phyloP scores from a whole-genome alignment of 2,888 invertebrate genomes.

The Chaetogeoica ovagalla region DNA sequence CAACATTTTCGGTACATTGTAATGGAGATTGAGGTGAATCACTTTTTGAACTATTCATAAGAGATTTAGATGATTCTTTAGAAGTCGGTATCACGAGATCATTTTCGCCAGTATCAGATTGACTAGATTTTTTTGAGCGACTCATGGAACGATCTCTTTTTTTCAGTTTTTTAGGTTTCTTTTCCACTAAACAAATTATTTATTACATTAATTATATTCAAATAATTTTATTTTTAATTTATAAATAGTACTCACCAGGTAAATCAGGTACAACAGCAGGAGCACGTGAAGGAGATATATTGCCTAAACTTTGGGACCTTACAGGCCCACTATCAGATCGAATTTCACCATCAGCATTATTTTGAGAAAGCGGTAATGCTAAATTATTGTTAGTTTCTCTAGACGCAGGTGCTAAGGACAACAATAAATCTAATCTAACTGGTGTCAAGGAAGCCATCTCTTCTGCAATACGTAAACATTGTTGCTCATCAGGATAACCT shows the following conservation, averaged over 20 bases:
- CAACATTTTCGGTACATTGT: conserved; percentile 21
- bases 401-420: conserved; percentile 74
- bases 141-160: conserved; percentile 48
- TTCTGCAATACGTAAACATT: conserved; percentile 81
- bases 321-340: conserved; percentile 54
- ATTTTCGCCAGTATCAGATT: conserved; percentile 39
- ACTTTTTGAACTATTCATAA: conserved; percentile 21
- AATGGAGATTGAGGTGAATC: conserved; percentile 19
- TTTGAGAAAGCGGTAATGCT: conserved; percentile 21
- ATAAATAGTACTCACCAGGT: conserved; percentile 31
- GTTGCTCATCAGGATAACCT: conserved; percentile 71
- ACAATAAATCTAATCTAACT: conserved; percentile 80
- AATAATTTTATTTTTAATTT: background rate
- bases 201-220: background rate
- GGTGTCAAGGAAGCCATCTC: conserved; percentile 88
- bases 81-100: conserved; percentile 5
- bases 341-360: conserved; percentile 23
- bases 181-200: conserved; percentile 39
- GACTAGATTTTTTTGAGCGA: conserved; percentile 49
- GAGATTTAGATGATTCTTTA: conserved; percentile 31
- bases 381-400: conserved; percentile 50
- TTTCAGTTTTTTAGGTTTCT: conserved; percentile 43
- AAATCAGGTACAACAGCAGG: conserved; percentile 23
- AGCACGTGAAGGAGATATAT: conserved; percentile 55
- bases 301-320: conserved; percentile 57